Base-by-base conservation (phyloP, 2,113 vertebrate species). In the Peucedramus taeniatus region DNA sequence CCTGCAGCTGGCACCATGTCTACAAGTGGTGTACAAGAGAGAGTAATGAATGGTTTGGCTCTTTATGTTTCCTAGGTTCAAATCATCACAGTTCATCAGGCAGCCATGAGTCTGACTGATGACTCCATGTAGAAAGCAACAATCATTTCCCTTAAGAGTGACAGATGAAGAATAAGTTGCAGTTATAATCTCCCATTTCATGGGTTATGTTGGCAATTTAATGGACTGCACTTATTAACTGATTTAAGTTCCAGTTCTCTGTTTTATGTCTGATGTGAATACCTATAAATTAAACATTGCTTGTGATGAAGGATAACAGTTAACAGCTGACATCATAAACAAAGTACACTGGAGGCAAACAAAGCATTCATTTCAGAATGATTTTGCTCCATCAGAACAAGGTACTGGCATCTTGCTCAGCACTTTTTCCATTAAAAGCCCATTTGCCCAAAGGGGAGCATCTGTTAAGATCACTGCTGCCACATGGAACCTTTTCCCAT, bases 1-100 rank as follows among this genome's bases (percentile, higher is more conserved):
- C 84, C 91, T 96, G 93, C 89, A 96, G 94, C 96, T 98, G 96
- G 90, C 94, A 95, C 69, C 90, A 86, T 93, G 57, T 96, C 93
- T 96, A 91, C 87, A 84, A 89, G 85, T 90, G 74, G 53, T 42
- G 45, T 92, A 88, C 72, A 82, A 87, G 87, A 78, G 84, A 94
- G 91, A 89, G 26, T 83, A 95, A 87, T 95, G 95, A 98, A 98
- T 96, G 84, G 90, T 86, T 97, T 92, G 85, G 64, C 81, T 96
- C 66, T 97, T 96, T 86, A 74, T 94, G 44, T 71, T 95, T 96
- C 49, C 69, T 96, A 61, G 15, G 19, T 85, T 89, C 59, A 85
- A 96, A 97, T 97, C 94, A 77, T 93, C 30, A 8, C 86, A 92
- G 72, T 91, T 97, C 87, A 85, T 81, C 89, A 76, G 68, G 63